Evolutionary conservation across 2,113 vertebrate genomes (phyloP).

Genomic region (Elephantulus edwardii): DNA sequence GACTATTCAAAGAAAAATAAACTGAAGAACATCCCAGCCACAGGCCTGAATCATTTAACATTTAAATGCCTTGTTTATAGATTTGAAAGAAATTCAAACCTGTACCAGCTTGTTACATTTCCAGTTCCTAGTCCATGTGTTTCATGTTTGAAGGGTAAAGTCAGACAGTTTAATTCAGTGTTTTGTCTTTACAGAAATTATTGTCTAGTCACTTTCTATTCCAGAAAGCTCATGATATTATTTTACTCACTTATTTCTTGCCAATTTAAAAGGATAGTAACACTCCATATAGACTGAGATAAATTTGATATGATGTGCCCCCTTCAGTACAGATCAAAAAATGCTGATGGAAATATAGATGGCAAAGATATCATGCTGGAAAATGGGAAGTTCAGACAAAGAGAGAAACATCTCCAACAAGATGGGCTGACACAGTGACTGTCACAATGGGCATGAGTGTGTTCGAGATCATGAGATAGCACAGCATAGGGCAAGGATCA

Average conservation of each 20-base stretch:
- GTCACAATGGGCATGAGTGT: too few relatives aligned
- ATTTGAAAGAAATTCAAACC: background rate
- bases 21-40: background rate
- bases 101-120: background rate
- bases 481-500: too few relatives aligned
- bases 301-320: fast-evolving
- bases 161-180: background rate
- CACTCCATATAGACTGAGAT: background rate
- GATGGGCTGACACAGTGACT: too few relatives aligned
- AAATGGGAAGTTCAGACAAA: too few relatives aligned
- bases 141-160: slow-evolving; percentile 26
- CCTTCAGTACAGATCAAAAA: background rate
- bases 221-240: background rate
- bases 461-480: too few relatives aligned
- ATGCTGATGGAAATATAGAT: background rate
- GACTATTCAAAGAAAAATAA: background rate
- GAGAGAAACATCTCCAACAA: too few relatives aligned
- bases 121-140: background rate
- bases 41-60: slow-evolving; percentile 10
- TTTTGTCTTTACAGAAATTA: background rate
- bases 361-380: too few relatives aligned
- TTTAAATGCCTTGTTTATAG: background rate
- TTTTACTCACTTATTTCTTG: background rate
- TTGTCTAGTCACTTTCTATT: background rate
- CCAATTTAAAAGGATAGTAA: background rate